These are phyloP conservation scores for Poecilia wingei DNA, from an alignment of 2,797 vertebrate species.

Conservation along the genomic window DNA sequence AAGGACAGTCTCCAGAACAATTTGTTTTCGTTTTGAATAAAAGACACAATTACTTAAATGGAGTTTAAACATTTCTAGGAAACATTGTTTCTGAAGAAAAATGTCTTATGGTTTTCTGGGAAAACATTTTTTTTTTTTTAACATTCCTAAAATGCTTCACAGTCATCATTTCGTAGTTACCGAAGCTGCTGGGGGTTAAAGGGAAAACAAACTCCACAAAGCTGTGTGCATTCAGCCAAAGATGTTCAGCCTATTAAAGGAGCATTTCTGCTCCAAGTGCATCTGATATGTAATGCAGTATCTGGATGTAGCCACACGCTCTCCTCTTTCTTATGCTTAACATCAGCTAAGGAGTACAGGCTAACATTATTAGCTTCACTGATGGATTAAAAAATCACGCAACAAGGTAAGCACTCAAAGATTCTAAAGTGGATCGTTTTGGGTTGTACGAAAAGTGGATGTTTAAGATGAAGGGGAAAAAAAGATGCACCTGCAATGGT, in stretches of 20 bases:
- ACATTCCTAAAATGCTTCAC: not conserved
- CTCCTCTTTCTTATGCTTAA: not conserved
- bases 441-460: not conserved
- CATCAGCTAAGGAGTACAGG: not conserved
- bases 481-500: not conserved
- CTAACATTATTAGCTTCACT: not conserved
- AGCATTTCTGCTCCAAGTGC: not conserved
- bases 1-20: not conserved
- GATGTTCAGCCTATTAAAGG: not conserved
- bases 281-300: not conserved
- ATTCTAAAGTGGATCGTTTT: not conserved
- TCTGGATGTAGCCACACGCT: not conserved
- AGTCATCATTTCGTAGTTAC: not conserved
- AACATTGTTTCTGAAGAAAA: not conserved
- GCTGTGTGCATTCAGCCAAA: not conserved
- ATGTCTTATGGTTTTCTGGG: constrained; percentile 8
- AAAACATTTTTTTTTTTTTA: not conserved
- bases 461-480: not conserved
- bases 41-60: not conserved
- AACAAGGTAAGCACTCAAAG: not conserved
- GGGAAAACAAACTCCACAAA: not conserved
- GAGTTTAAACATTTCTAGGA: constrained; percentile 11
- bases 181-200: not conserved
- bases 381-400: not conserved
- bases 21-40: not conserved